These are phyloP conservation scores for Gerris buenoi DNA, from an alignment of 1,140 invertebrate genomes.

Conservation along the genomic window DNA sequence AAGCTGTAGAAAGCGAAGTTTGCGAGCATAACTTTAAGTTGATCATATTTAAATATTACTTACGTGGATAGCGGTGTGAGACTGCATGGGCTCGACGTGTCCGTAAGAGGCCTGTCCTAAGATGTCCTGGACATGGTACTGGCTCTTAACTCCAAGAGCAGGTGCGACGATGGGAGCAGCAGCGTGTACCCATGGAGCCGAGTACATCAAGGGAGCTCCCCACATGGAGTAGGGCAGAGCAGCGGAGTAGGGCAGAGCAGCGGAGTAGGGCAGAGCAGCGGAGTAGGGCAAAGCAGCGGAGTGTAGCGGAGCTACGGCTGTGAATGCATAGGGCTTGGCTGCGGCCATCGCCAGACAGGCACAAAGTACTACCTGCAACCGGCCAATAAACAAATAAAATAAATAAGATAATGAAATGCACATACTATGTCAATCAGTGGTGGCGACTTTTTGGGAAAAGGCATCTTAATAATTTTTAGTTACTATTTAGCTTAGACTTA, in stretches of 20 bases:
- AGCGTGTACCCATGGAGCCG: conserved; percentile 18
- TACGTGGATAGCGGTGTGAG: conserved; percentile 32
- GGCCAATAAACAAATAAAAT: not conserved
- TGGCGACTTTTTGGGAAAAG: too few relatives aligned
- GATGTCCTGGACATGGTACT: conserved; percentile 40
- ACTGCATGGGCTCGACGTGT: conserved; percentile 37
- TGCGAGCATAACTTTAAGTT: too few relatives aligned
- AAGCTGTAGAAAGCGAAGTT: too few relatives aligned
- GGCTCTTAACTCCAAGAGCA: conserved; percentile 29
- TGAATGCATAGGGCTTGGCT: conserved; percentile 9
- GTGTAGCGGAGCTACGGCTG: conserved; percentile 21
- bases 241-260: too few relatives aligned
- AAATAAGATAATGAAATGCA: too few relatives aligned
- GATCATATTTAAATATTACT: conserved; percentile 19
- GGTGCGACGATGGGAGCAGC: conserved; percentile 7
- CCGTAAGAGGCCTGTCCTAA: conserved; percentile 38
- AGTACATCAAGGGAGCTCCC: conserved; percentile 18
- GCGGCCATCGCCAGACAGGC: not conserved
- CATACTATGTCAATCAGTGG: too few relatives aligned
- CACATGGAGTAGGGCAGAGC: conserved; percentile 7
- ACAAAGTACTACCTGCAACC: not conserved
- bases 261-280: too few relatives aligned
- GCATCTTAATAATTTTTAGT: too few relatives aligned
- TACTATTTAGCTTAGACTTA: too few relatives aligned
- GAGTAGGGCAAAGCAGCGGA: conserved; percentile 13